Conservation (phyloP, 1,140 invertebrate genomes). For the Neoseiulus cucumeris region DNA sequence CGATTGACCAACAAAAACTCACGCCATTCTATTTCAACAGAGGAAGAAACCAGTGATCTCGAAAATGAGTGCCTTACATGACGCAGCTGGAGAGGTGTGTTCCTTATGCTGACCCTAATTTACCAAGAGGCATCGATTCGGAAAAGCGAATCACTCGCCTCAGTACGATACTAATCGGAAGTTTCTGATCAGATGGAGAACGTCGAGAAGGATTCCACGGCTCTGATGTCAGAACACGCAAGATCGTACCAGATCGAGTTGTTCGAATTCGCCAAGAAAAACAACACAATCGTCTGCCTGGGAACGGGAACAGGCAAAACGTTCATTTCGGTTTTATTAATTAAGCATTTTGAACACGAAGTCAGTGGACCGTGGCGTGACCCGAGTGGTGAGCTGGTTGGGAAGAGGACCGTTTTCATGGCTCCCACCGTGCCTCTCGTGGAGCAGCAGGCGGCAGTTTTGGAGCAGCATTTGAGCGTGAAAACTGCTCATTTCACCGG, state of each 20-base stretch:
- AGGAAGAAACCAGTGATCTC: no score
- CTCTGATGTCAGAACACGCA: not conserved
- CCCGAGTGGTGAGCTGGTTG: slow-evolving; percentile 17
- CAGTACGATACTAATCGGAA: no score
- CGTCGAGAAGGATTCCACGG: no score
- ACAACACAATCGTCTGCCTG: slow-evolving; percentile 69
- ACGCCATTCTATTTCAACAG: no score
- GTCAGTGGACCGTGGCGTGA: slow-evolving; percentile 25
- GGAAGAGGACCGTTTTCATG: slow-evolving; percentile 29
- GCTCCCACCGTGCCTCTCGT: slow-evolving; percentile 44
- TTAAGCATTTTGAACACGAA: slow-evolving; percentile 41
- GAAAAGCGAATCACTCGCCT: no score
- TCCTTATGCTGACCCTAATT: no score
- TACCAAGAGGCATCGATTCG: no score
- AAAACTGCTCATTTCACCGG: slow-evolving; percentile 34
- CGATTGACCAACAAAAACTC: no score
- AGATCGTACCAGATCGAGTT: slow-evolving; percentile 43
- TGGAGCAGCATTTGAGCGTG: slow-evolving; percentile 40
- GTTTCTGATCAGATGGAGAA: no score
- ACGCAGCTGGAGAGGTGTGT: no score
- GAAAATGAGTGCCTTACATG: no score
- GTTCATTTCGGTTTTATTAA: slow-evolving; percentile 61
- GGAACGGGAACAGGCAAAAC: slow-evolving; percentile 82
- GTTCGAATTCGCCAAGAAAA: slow-evolving; percentile 43
- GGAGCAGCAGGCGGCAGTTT: slow-evolving; percentile 45